Evolutionary conservation across 92 coral and sea anemone genomes (phyloP), one percentile per base, ranked within the genome.

Genomic region (Virgularia gustaviana): DNA sequence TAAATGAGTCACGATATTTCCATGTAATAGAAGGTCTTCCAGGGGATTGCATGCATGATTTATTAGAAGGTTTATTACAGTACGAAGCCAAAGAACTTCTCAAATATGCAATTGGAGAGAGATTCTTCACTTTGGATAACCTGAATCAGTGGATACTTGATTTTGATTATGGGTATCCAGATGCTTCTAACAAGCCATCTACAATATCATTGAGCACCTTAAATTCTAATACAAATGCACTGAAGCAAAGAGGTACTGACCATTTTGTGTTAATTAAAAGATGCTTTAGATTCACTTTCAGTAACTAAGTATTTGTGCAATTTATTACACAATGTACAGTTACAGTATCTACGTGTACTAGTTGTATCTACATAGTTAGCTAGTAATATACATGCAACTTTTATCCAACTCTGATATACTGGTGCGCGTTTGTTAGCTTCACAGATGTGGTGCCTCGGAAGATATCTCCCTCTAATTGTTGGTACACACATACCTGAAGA

Each of bases 391-490:
- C 24, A 23, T 54, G 30, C 30, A 47, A 47, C 23, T 13, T 47
- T 47, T n/a, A n/a, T n/a, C n/a, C n/a, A n/a, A n/a, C n/a, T n/a
- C n/a, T n/a, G n/a, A n/a, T n/a, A n/a, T n/a, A n/a, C n/a, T n/a
- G n/a, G n/a, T 47, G 13, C 30, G 24, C 30, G 25, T 16, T 31
- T 71, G 32, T 65, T 19, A 81, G 81, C 81, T 27, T 75, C 81
- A 20, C 85, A 75, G 58, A 65, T 81, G 77, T 76, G 80, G 73
- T 81, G 85, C 55, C 51, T 81, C 20, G 81, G 71, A 4, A 54
- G 45, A 28, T 74, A 74, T 30, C 36, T 75, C 33, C 81, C 85
- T 3, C 29, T 75, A 63, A 65, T 75, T 34, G 56, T 75, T 63
- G 81, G 81, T 31, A 27, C 85, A 16, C 63, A 64, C 63, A 53